Conservation (phyloP, 1,140 invertebrate genomes). For the Dryas iulia region DNA sequence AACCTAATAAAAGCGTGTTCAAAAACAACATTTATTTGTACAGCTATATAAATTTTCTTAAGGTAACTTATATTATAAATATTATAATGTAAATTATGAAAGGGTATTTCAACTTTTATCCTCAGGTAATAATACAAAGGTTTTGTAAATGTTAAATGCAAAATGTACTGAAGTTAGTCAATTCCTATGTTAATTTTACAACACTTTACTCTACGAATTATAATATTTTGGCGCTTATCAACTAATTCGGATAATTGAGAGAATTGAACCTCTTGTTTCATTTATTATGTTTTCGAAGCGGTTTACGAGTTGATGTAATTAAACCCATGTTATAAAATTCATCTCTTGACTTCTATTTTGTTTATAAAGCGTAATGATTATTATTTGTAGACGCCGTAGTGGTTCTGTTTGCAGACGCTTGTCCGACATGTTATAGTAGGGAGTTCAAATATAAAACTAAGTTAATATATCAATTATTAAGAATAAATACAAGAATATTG, state of each 20-base stretch:
- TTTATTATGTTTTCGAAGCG: slow-evolving; percentile 16
- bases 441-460: too few relatives aligned
- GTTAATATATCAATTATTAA: too few relatives aligned
- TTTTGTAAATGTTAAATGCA: slow-evolving; percentile 32
- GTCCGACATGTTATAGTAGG: too few relatives aligned
- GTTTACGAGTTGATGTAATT: not conserved
- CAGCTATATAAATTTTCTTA: not conserved
- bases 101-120: not conserved
- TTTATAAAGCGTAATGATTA: not conserved
- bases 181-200: slow-evolving; percentile 69
- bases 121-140: slow-evolving; percentile 1
- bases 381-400: not conserved
- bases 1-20: too few relatives aligned
- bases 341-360: not conserved
- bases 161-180: slow-evolving; percentile 33
- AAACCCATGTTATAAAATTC: not conserved
- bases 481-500: too few relatives aligned
- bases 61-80: not conserved
- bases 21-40: not conserved
- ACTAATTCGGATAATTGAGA: slow-evolving; percentile 41
- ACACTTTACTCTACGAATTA: slow-evolving; percentile 61
- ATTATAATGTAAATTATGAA: not conserved
- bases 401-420: too few relatives aligned
- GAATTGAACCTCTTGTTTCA: slow-evolving; percentile 38
- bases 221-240: slow-evolving; percentile 54